Evolutionary conservation across 2,113 vertebrate species (phyloP), one percentile per base, ranked within the genome.

Genomic region (Pristiophorus japonicus): DNA sequence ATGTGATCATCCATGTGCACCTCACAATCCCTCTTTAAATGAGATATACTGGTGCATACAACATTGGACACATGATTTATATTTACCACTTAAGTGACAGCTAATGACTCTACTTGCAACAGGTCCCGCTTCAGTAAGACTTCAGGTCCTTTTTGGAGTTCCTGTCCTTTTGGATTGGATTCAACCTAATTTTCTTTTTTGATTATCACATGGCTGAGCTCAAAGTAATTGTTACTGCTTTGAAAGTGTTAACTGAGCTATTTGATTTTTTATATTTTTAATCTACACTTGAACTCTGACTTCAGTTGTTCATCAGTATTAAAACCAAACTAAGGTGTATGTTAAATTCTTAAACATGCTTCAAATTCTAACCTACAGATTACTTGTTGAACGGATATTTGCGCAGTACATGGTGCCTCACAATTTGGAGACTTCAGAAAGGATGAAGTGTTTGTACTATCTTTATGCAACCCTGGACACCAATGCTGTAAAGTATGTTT

Each of bases 381-480:
- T 99, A 97, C 98, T 99, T 95, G 99, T 99, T 95, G 99, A 99
- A 97, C 98, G 99, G 10, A 99, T 99, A 96, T 99, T 99, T 97
- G 99, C 99, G 95, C 99, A 99, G 96, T 99, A 99, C 95, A 99
- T 99, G 98, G 99, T 99, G 18, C 99, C 99, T 96, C 99, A 99
- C 96, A 99, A 99, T 97, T 97, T 99, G 97, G 99, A 99, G 96
- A 99, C 99, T 10, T 96, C 98, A 0, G 99, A 99, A 95, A 97
- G 99, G 95, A 99, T 99, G 99, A 99, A 99, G 97, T 99, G 99
- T 97, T 97, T 99, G 27, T 99, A 99, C 96, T 99, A 99, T 96
- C 98, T 99, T 96, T 99, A 99, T 0, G 99, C 99, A 96, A 99
- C 98, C 6, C 96, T 99, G 97, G 99, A 99, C 97, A 97, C 98